Base-by-base conservation (phyloP, 1,140 invertebrate genomes). In the Armadillidium nasatum region DNA sequence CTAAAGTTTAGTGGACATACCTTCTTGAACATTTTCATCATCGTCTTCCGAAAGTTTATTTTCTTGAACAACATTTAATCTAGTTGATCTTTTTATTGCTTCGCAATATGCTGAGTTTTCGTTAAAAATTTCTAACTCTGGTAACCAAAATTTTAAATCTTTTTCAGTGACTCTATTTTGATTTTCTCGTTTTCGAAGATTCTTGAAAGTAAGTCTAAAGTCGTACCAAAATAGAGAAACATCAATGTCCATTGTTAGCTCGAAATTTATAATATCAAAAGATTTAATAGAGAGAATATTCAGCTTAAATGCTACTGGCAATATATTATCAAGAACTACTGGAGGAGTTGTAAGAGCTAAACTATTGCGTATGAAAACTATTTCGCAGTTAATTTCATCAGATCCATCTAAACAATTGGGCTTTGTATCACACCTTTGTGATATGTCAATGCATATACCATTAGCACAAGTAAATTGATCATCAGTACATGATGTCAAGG, bases 331-430 rank as follows among this genome's bases (percentile, higher is more conserved):
- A 13, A 60, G 50, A 3, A 15, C 7, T 15, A 15, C 19, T 19
- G 50, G 50, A 60, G 50, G 50, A 60, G 19, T 60, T 15, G 11
- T 19, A 15, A 19, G 19, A 15, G 19, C 11, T 15, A 60, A 15
- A 19, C 50, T 60, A 15, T 60, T 13, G 4, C 19, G 11, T 19
- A 7, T 60, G 50, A 60, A 19, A 2, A 75, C 10, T 44, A 75
- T 75, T 13, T 68, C 43, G 46, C 78, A 81, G 69, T 66, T 68
- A 19, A n/a, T 21, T 73, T 81, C 80, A 79, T 87, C 87, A 11
- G 85, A 83, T 7, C 82, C 83, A 79, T 89, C 88, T 21, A 83
- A 78, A 79, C 88, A 89, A 73, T 89, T 86, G 60, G 85, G 84
- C 44, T 85, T 78, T 7, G 84, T 83, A 82, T 88, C 85, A 83